Conservation (phyloP, 2,113 vertebrate genomes). For the Aphelocoma coerulescens region DNA sequence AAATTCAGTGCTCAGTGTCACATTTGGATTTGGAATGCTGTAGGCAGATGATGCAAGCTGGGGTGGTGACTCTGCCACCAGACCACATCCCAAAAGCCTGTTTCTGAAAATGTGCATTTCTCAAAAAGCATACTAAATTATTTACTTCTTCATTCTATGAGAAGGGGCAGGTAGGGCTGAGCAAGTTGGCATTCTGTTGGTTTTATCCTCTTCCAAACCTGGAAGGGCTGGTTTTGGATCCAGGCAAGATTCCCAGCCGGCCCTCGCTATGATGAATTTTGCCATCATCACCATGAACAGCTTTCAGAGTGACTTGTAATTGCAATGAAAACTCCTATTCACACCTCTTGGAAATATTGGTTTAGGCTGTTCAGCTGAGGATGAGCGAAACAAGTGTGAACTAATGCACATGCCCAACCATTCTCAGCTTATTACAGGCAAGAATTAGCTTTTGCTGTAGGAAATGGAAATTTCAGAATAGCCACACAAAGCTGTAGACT, state of each 20-base stretch:
- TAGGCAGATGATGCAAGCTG: background rate
- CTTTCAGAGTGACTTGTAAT: background rate
- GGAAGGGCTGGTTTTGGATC: background rate
- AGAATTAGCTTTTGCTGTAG: background rate
- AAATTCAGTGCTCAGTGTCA: background rate
- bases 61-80: background rate
- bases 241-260: background rate
- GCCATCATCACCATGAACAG: fast-evolving
- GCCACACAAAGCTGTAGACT: background rate
- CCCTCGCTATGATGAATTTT: background rate
- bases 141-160: background rate
- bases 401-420: background rate
- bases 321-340: background rate
- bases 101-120: background rate
- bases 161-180: background rate
- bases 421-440: background rate
- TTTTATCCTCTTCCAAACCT: background rate
- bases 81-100: background rate
- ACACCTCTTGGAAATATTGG: background rate
- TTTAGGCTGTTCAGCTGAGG: background rate
- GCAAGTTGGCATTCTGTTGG: background rate
- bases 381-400: background rate
- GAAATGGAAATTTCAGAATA: background rate
- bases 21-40: background rate
- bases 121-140: background rate